Base-by-base conservation (phyloP, 1,140 invertebrate species). In the Asobara japonica region DNA sequence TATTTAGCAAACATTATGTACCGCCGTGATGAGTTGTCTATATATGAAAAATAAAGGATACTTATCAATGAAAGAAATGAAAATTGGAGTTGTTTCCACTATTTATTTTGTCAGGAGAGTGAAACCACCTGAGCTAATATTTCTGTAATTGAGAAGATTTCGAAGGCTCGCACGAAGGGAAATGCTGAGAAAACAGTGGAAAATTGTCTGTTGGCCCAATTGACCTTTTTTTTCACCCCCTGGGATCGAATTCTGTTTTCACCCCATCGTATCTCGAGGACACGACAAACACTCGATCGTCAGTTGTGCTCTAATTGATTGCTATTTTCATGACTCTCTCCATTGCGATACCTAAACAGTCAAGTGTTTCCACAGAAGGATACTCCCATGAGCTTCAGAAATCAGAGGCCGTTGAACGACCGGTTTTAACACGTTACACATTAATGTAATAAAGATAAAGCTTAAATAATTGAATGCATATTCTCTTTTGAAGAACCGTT, bases 261-360 rank as follows among this genome's bases (percentile, higher is more conserved):
- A n/a, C n/a, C n/a, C n/a, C n/a, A n/a, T n/a, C 65, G 4, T 36
- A 69, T 64, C 73, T 83, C 78, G 66, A 85, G 80, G 22, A 78
- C 71, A 72, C 74, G 29, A 75, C 75, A 85, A 84, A 86, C 82
- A 85, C 79, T 84, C 72, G 72, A 79, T 76, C 61, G 22, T 41
- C 48, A 30, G 31, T 70, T 65, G 38, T 69, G 45, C 69, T 77
- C 76, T 84, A 86, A 86, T 85, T 86, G 83, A 85, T 83, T 86
- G 76, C 74, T 71, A 64, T 81, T 82, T 83, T 71, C n/a, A 31
- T n/a, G n/a, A n/a, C n/a, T n/a, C n/a, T n/a, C n/a, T n/a, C n/a
- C n/a, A n/a, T n/a, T n/a, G n/a, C n/a, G n/a, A n/a, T n/a, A n/a
- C n/a, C n/a, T n/a, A n/a, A n/a, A n/a, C n/a, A n/a, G n/a, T n/a